A percentile compares a stretch with the other conserved stretches of the same genome.
These are phyloP conservation scores for Ennomos quercinarius DNA, from an alignment of 2,888 invertebrate genomes.

Conservation along the genomic window DNA sequence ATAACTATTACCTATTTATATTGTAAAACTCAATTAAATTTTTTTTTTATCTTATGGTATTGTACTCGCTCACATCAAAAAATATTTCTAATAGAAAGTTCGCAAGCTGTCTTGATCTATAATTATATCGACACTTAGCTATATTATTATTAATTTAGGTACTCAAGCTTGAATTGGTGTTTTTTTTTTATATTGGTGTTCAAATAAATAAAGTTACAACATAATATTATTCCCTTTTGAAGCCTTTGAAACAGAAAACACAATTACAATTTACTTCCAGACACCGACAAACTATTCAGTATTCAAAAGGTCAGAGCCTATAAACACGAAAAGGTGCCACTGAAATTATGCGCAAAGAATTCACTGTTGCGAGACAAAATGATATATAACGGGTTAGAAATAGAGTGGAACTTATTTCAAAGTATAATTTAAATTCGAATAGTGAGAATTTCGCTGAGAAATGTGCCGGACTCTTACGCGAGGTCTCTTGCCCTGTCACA, in stretches of 20 bases:
- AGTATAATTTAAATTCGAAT: constrained; percentile 35
- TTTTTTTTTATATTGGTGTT: too few relatives aligned
- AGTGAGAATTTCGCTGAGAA: constrained; percentile 19
- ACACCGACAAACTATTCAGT: constrained; percentile 7
- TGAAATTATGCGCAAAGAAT: constrained; percentile 3
- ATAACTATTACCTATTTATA: too few relatives aligned
- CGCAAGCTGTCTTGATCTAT: too few relatives aligned
- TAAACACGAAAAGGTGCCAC: constrained; percentile 4
- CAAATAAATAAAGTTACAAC: too few relatives aligned
- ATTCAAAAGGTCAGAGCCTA: constrained; percentile 6
- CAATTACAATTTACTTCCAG: constrained; percentile 6
- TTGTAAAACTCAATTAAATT: too few relatives aligned
- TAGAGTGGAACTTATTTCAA: constrained; percentile 30
- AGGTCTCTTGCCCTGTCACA: constrained; percentile 10
- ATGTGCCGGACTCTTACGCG: constrained; percentile 12
- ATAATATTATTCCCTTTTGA: background rate
- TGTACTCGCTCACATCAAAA: too few relatives aligned
- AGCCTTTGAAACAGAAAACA: constrained; percentile 10
- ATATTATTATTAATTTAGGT: too few relatives aligned
- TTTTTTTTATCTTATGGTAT: too few relatives aligned
- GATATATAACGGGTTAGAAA: constrained; percentile 12
- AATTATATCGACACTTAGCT: too few relatives aligned
- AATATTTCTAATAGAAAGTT: too few relatives aligned
- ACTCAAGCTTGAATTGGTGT: too few relatives aligned
- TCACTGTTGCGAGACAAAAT: constrained; percentile 7